Evolutionary conservation across 2,113 vertebrate species (phyloP).

Genomic region (Casuarius casuarius): DNA sequence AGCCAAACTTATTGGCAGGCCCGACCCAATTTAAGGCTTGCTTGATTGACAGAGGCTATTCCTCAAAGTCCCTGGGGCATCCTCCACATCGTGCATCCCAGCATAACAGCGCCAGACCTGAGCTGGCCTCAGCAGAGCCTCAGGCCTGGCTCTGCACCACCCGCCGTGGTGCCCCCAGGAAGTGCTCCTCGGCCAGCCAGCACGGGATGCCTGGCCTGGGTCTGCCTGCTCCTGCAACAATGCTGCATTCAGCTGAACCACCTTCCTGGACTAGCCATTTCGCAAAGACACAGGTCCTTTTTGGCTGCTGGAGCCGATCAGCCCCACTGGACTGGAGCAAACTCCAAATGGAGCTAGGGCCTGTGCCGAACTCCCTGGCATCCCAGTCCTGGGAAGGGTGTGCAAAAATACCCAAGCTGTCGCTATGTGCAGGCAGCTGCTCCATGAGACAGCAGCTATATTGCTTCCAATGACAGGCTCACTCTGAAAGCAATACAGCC

Average conservation of each 20-base stretch:
- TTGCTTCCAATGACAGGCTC: not conserved
- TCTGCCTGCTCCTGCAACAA: not conserved
- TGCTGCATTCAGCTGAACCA: not conserved
- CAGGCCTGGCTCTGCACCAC: fast-evolving
- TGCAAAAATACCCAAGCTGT: not conserved
- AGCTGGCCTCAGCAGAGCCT: not conserved
- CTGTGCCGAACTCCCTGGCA: not conserved
- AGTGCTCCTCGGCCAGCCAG: not conserved
- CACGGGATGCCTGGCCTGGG: not conserved
- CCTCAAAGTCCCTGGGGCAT: not conserved
- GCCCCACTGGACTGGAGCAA: not conserved
- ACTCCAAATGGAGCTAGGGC: not conserved
- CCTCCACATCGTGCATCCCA: not conserved
- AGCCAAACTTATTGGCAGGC: not conserved
- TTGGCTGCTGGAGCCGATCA: not conserved
- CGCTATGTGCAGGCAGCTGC: not conserved
- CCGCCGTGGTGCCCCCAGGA: not conserved
- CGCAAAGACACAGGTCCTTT: not conserved
- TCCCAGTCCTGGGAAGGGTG: not conserved
- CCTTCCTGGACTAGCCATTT: not conserved
- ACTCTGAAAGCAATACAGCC: not conserved
- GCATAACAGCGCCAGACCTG: not conserved
- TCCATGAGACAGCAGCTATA: not conserved
- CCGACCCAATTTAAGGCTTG: not conserved
- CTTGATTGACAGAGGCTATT: not conserved